These are phyloP conservation scores for Madoqua kirkii DNA, from an alignment of 2,113 vertebrate genomes.

Conservation along the genomic window DNA sequence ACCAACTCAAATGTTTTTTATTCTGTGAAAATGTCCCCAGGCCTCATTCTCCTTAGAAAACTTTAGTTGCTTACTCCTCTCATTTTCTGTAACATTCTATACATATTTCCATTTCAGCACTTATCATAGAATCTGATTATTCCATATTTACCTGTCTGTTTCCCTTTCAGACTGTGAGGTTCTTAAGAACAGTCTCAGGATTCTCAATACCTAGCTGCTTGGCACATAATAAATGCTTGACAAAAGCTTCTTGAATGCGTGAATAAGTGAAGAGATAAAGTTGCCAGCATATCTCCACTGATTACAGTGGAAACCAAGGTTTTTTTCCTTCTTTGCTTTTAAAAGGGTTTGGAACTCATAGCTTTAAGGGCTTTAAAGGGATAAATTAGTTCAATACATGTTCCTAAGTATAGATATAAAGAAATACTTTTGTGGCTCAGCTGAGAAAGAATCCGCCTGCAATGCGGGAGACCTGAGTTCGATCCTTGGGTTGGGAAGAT, in stretches of 20 bases:
- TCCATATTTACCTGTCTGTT: not conserved
- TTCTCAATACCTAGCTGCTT: not conserved
- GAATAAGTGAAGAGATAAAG: not conserved
- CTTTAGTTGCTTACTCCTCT: not conserved
- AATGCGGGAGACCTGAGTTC: not conserved
- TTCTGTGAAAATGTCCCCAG: not conserved
- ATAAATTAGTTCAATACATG: not conserved
- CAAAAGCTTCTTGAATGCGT: not conserved
- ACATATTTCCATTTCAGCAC: not conserved
- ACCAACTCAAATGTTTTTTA: not conserved
- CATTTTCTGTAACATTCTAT: not conserved
- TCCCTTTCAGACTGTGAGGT: not conserved
- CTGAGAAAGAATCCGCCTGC: not conserved
- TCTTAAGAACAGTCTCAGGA: not conserved
- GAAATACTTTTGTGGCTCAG: not conserved
- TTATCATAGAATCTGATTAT: not conserved
- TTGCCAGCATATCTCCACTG: not conserved
- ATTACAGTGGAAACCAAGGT: not conserved
- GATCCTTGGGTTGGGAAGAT: not conserved
- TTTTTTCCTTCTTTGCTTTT: conserved; percentile 3
- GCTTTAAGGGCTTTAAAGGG: not conserved
- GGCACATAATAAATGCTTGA: not conserved
- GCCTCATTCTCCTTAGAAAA: not conserved
- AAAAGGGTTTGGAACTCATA: not conserved
- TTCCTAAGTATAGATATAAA: not conserved